Evolutionary conservation across 2,797 vertebrate genomes (phyloP), one percentile per base, ranked within the genome.

Genomic region (Choloepus didactylus): DNA sequence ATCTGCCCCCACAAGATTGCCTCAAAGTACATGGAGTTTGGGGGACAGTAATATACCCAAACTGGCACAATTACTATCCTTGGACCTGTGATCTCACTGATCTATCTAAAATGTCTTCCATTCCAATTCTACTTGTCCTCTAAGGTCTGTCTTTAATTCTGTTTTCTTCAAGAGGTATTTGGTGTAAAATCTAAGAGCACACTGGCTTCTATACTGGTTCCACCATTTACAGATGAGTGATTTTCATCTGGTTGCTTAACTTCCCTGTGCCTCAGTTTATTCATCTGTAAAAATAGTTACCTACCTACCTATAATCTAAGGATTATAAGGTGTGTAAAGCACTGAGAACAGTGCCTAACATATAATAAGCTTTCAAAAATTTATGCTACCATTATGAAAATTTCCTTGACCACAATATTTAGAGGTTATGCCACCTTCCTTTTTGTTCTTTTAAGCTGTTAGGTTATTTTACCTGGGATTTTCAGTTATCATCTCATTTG

Each of bases 391-490:
- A 51, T 35, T 56, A 87, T 3, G 19, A 86, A 69, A 4, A 1
- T 14, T 62, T 79, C 60, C 80, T 62, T 62, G 59, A 85, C 67
- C 23, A 9, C 18, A 27, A n/a, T 87, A 10, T 62, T 62, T 87
- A 9, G 49, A 85, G 56, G 60, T 59, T 66, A 84, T n/a, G 25
- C 31, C 16, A 46, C 16, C 66, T 23, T 62, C 25, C 44, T 80
- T 91, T 66, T 44, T 41, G 38, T 75, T 83, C 14, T 86, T 92
- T 93, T 19, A 80, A 87, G n/a, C 54, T 51, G 31, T 92, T 49
- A 82, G n/a, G 6, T 72, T 86, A 85, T 59, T 69, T 10, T 69
- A 21, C 29, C 41, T 91, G 70, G 21, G 10, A 75, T 75, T 70
- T 59, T 75, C 90, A 79, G 56, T 49, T 83, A 73, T 29, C 1